phyloP scores from a whole-genome alignment of 2,888 invertebrate species.

The Drosophila testacea region DNA sequence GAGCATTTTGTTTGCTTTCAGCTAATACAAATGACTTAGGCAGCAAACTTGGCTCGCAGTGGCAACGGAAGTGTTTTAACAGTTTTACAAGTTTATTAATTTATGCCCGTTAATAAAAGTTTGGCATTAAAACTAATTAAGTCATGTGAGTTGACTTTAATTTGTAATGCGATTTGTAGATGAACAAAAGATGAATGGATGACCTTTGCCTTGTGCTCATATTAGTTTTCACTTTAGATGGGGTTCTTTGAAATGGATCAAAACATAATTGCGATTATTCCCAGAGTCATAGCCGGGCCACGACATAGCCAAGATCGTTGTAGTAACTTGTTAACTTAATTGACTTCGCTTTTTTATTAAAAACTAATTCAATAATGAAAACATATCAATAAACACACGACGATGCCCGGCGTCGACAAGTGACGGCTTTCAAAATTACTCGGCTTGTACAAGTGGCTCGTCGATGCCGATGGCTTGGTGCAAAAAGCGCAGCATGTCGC shows the following conservation, averaged over 20 bases:
- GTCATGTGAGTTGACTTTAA: constrained; percentile 14
- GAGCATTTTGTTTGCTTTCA: constrained; percentile 40
- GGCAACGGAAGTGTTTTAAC: constrained; percentile 55
- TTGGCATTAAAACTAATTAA: constrained; percentile 35
- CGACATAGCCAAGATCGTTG: constrained; percentile 3
- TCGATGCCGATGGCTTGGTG: constrained; percentile 44
- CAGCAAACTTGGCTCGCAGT: constrained; percentile 43
- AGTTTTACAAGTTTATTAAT: constrained; percentile 73
- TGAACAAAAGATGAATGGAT: constrained; percentile 2
- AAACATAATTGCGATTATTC: constrained; percentile 50
- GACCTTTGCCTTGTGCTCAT: constrained; percentile 4
- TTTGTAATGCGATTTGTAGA: constrained; percentile 22
- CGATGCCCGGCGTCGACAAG: constrained; percentile 50
- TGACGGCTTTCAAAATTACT: constrained; percentile 73
- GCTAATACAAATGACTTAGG: constrained; percentile 44
- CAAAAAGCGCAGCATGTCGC: constrained; percentile 64
- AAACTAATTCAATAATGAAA: constrained; percentile 80
- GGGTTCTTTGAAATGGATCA: constrained; percentile 15
- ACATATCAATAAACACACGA: constrained; percentile 76
- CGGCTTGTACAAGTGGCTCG: constrained; percentile 38
- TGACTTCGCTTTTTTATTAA: constrained; percentile 64
- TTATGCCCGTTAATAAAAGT: constrained; percentile 53
- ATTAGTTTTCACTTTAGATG: constrained; percentile 14
- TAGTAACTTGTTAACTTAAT: constrained; percentile 67
- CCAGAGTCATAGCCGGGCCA: constrained; percentile 16